A percentile compares a stretch with the other conserved stretches of the same genome.
Evolutionary conservation across 2,888 invertebrate genomes (phyloP).

Genomic region (Arctia plantaginis): DNA sequence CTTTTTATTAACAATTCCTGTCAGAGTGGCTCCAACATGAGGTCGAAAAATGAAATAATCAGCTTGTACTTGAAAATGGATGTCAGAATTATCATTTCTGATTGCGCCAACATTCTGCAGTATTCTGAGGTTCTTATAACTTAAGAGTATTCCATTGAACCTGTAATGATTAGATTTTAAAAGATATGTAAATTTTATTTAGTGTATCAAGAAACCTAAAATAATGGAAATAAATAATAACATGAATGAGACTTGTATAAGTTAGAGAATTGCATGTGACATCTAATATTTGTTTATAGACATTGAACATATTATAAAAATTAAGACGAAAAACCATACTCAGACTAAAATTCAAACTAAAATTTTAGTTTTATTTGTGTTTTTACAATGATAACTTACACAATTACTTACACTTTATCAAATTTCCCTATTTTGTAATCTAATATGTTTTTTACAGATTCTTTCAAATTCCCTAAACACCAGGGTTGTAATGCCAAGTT

Average conservation of each 20-base stretch:
- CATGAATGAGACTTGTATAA: neutral
- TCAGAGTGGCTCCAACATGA: slow-evolving; percentile 85
- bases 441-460: slow-evolving; percentile 87
- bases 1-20: slow-evolving; percentile 89
- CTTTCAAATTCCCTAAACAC: slow-evolving; percentile 87
- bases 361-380: neutral
- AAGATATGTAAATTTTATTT: neutral
- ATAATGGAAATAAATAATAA: neutral
- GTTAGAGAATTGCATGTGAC: neutral
- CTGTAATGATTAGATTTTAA: slow-evolving; percentile 83
- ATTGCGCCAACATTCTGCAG: slow-evolving; percentile 86
- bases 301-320: neutral
- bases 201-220: neutral
- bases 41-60: slow-evolving; percentile 90
- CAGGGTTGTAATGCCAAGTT: slow-evolving; percentile 88
- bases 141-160: slow-evolving; percentile 88
- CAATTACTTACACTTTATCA: slow-evolving; percentile 86
- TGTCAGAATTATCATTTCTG: slow-evolving; percentile 87
- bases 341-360: neutral
- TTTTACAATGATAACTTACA: neutral
- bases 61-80: slow-evolving; percentile 89
- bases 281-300: neutral
- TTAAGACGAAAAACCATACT: neutral
- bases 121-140: slow-evolving; percentile 88
- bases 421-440: slow-evolving; percentile 87